Percentiles rank a stretch among this genome's conserved stretches.
These are phyloP conservation scores for Sarcophaga variegata DNA, from an alignment of 2,888 invertebrate species.

Conservation along the genomic window DNA sequence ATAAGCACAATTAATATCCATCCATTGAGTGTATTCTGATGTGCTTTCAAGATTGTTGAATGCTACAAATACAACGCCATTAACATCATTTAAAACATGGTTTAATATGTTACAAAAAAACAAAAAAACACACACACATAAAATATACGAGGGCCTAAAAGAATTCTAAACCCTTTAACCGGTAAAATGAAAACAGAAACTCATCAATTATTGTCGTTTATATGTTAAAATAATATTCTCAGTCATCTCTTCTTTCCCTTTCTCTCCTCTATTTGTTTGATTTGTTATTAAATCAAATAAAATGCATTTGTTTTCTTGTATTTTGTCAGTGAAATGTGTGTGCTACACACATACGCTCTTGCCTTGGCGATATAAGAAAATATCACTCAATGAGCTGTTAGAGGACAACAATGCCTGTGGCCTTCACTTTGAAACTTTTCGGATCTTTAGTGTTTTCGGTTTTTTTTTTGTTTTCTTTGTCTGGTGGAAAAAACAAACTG, in stretches of 20 bases:
- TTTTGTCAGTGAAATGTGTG: conserved; percentile 30
- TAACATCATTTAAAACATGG: conserved; percentile 47
- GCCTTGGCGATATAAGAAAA: conserved; percentile 3
- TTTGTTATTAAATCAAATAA: conserved; percentile 9
- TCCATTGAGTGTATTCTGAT: background rate
- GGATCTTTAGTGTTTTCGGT: too few relatives aligned
- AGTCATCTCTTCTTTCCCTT: background rate
- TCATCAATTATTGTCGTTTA: conserved; percentile 76
- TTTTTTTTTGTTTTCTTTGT: conserved; percentile 21
- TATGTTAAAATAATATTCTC: conserved; percentile 39
- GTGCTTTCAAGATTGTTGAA: conserved; percentile 4
- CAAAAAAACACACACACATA: background rate
- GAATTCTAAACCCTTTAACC: conserved; percentile 47
- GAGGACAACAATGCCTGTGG: conserved; percentile 34
- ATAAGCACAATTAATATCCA: conserved; percentile 5
- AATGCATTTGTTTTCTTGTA: conserved; percentile 29
- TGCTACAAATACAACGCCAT: conserved; percentile 40
- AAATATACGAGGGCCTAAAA: conserved; percentile 17
- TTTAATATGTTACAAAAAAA: conserved; percentile 41
- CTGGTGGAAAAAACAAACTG: conserved; percentile 13
- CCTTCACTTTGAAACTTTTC: conserved; percentile 56
- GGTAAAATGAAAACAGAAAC: conserved; percentile 70
- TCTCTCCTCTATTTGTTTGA: background rate
- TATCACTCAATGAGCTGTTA: conserved; percentile 22
- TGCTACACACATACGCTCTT: conserved; percentile 18